Conservation (phyloP, 2,113 vertebrate species). For the Clarias magur region DNA sequence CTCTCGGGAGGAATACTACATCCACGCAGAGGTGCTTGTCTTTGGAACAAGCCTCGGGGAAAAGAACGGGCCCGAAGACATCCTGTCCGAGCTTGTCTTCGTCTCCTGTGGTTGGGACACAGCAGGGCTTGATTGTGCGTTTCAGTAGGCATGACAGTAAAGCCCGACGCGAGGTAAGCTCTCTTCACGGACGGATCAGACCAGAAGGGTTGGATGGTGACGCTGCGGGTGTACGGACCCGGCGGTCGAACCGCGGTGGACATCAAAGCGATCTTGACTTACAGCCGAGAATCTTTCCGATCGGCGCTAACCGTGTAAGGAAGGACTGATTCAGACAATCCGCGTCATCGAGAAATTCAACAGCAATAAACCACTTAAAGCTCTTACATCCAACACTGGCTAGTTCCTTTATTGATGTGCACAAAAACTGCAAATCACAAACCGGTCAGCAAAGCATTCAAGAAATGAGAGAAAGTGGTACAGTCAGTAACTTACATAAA, state of each 20-base stretch:
- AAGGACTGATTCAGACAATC: not conserved
- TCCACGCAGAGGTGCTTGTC: not conserved
- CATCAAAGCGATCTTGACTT: conserved; percentile 27
- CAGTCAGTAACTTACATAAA: conserved; percentile 36
- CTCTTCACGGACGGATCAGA: not conserved
- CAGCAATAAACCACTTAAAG: not conserved
- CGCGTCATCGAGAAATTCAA: not conserved
- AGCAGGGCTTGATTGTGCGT: conserved; percentile 37
- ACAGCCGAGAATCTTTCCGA: conserved; percentile 34
- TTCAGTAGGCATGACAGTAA: not conserved
- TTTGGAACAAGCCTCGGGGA: not conserved
- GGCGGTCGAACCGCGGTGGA: too few relatives aligned
- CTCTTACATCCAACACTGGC: conserved; percentile 14
- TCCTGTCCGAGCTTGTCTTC: not conserved
- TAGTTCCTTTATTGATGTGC: conserved; percentile 55
- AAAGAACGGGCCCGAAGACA: not conserved
- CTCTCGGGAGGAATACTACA: not conserved
- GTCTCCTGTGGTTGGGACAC: not conserved
- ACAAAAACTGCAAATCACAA: conserved; percentile 53
- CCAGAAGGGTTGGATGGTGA: not conserved
- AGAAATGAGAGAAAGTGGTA: conserved; percentile 31
- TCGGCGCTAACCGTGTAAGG: conserved; percentile 26
- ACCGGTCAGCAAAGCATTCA: conserved; percentile 46
- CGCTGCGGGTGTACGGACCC: not conserved
- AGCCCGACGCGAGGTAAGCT: not conserved